These are phyloP conservation scores for Eremophila alpestris DNA, from an alignment of 2,797 vertebrate species.

Conservation along the genomic window DNA sequence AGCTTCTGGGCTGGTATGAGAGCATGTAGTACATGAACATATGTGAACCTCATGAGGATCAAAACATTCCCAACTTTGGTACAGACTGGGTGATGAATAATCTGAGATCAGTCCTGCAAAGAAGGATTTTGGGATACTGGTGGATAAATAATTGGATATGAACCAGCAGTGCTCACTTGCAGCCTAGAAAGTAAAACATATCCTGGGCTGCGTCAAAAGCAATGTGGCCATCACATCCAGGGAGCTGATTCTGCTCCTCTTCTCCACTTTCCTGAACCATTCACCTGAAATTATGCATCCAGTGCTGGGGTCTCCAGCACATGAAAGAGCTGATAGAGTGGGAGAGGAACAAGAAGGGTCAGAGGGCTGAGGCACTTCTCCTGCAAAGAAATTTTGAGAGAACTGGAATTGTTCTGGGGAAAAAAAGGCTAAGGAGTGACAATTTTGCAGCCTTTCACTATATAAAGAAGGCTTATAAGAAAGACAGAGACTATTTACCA, in stretches of 20 bases:
- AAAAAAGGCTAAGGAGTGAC: neutral
- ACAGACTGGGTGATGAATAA: neutral
- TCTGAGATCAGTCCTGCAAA: neutral
- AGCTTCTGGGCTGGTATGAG: neutral
- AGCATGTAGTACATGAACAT: neutral
- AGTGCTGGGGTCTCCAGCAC: neutral
- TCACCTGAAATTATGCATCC: rapidly evolving
- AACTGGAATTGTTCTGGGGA: neutral
- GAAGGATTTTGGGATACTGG: neutral
- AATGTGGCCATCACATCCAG: rapidly evolving
- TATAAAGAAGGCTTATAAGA: neutral
- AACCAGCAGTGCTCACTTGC: neutral
- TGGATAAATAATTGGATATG: neutral
- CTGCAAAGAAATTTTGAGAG: neutral
- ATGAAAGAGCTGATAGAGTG: rapidly evolving
- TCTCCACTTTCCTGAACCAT: rapidly evolving
- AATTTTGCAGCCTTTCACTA: neutral
- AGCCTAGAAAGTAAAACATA: neutral
- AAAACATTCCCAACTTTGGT: neutral
- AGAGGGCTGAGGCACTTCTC: neutral
- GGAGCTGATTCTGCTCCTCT: neutral
- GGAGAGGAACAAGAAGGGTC: neutral
- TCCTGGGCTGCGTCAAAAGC: neutral
- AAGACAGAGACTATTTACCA: neutral
- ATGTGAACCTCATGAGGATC: neutral